Evolutionary conservation across 2,888 invertebrate genomes (phyloP), one percentile per base, ranked within the genome.

Genomic region (Philereme vetulata): DNA sequence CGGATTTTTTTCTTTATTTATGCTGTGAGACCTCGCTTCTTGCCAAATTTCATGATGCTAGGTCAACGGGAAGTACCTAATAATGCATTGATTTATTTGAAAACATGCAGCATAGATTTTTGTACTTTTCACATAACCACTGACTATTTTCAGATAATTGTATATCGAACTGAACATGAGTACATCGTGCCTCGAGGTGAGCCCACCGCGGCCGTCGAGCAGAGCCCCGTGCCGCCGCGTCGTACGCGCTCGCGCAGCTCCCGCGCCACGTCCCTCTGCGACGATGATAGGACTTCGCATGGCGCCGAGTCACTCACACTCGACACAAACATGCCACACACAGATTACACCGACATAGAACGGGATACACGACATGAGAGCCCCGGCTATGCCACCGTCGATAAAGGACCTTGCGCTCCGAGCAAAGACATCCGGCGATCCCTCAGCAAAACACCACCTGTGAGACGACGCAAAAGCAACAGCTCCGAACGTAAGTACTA

Each of bases 341-440:
- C 73, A 8, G 86, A 84, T 52, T 82, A 84, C 7, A 69, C 80
- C 3, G 88, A 90, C 38, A 67, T 84, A 4, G 87, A 85, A 21
- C 86, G 87, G 63, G 80, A 83, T 45, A 85, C 88, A 46, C 90
- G 93, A 6, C 91, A 85, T 11, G 92, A 92, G 54, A 92, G 90
- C 64, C 93, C 93, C 32, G 96, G 96, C 5, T 97, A 97, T 71
- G 96, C 97, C 8, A 93, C 95, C 35, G 95, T 97, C 47, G 96
- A 96, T 59, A 96, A 96, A 84, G 93, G 93, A 0, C 87, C 95
- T 35, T 95, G 94, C 32, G 92, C 94, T 46, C 95, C 95, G 0
- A 92, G 93, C 36, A 93, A 95, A 74, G 90, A 93, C 32, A 86
- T 91, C 54, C 90, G 93, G 70, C 93, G 93, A 60, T 91, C 93